These are phyloP conservation scores for Pelochelys cantorii DNA, from an alignment of 2,797 vertebrate genomes.

Conservation along the genomic window DNA sequence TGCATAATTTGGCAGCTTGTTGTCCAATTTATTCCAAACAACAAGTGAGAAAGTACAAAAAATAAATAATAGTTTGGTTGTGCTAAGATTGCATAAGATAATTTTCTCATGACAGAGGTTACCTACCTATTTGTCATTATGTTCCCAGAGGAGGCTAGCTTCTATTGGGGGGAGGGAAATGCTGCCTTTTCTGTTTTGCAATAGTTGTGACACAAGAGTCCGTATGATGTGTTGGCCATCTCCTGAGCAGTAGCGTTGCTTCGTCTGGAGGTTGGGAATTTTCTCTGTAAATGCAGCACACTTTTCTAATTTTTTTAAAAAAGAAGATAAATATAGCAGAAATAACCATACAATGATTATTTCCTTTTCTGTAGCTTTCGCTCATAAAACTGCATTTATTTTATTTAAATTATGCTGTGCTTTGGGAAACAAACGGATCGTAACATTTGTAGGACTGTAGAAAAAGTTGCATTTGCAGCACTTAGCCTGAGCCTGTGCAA, in stretches of 20 bases:
- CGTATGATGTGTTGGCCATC: fast-evolving
- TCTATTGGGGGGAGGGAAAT: not conserved
- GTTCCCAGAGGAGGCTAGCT: fast-evolving
- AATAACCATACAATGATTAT: not conserved
- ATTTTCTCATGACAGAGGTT: not conserved
- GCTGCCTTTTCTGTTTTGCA: not conserved
- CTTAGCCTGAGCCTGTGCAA: not conserved
- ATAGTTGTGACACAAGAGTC: not conserved
- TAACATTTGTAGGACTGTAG: not conserved
- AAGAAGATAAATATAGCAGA: not conserved
- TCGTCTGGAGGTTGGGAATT: not conserved
- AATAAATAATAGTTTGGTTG: not conserved
- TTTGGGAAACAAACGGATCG: not conserved
- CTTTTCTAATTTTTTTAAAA: not conserved
- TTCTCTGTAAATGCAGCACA: not conserved
- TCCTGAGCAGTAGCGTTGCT: not conserved
- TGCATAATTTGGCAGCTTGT: not conserved
- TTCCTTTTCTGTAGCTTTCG: not conserved
- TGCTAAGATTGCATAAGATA: not conserved
- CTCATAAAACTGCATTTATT: not conserved
- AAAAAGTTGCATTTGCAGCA: not conserved
- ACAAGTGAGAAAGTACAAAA: not conserved
- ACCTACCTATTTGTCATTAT: not conserved
- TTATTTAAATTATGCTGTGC: not conserved
- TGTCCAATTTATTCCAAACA: not conserved